These are phyloP conservation scores for Chymomyza caudatula DNA, from an alignment of 2,888 invertebrate species.

Conservation along the genomic window DNA sequence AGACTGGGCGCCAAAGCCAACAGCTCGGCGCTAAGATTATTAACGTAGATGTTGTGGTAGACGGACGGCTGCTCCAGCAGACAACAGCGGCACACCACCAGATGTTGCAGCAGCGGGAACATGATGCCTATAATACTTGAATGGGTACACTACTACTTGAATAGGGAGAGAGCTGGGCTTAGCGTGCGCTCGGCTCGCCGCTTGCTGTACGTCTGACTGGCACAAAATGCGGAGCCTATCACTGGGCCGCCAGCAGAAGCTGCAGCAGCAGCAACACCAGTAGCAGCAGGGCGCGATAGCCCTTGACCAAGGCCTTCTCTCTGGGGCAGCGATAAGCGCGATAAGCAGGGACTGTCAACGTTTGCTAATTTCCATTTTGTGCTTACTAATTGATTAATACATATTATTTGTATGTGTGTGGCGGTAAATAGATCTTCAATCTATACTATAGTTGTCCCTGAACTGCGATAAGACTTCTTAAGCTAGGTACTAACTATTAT, in stretches of 20 bases:
- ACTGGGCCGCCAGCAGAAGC: constrained; percentile 11
- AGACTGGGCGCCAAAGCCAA: constrained; percentile 48
- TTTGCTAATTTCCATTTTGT: constrained; percentile 56
- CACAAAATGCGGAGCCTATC: constrained; percentile 14
- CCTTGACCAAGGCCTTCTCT: constrained; percentile 54
- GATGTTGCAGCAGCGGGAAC: constrained; percentile 53
- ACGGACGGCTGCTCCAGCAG: constrained; percentile 59
- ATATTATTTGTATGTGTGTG: not conserved
- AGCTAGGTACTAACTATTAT: not conserved
- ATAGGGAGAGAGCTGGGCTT: not conserved
- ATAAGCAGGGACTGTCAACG: constrained; percentile 26
- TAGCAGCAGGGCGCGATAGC: constrained; percentile 57
- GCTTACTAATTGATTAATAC: constrained; percentile 55
- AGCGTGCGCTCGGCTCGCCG: constrained; percentile 46
- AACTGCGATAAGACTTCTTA: not conserved
- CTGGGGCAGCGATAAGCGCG: constrained; percentile 4
- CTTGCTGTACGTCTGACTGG: constrained; percentile 51
- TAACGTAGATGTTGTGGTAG: constrained; percentile 51
- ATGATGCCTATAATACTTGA: constrained; percentile 44
- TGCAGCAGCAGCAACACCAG: not conserved
- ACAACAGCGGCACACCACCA: constrained; percentile 68
- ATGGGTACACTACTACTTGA: not conserved
- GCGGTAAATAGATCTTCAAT: not conserved
- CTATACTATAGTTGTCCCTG: not conserved
- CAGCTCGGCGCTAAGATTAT: constrained; percentile 49